Conservation (phyloP, 2,888 invertebrate genomes). For the Ypsolopha scabrella region DNA sequence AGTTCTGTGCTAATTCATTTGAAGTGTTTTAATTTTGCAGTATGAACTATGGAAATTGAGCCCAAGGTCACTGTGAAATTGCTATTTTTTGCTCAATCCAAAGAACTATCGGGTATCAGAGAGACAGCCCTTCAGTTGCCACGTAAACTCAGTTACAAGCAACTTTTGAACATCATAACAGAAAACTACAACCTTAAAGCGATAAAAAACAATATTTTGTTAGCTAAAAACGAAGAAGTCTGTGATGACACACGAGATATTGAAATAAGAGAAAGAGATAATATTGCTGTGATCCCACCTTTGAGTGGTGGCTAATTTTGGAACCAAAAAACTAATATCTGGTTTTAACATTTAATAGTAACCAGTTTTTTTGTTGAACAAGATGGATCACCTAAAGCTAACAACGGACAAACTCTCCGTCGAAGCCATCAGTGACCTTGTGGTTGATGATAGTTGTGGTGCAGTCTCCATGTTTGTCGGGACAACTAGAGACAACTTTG, state of each 20-base stretch:
- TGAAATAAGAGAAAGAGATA: slow-evolving; percentile 76
- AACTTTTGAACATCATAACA: slow-evolving; percentile 73
- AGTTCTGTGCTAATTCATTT: too few species aligned
- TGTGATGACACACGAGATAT: slow-evolving; percentile 67
- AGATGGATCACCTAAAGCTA: slow-evolving; percentile 79
- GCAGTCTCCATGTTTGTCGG: slow-evolving; percentile 93
- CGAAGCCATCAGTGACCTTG: slow-evolving; percentile 74
- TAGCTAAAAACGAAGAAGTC: slow-evolving; percentile 89
- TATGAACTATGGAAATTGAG: slow-evolving; percentile 58
- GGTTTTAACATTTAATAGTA: background rate
- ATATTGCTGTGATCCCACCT: slow-evolving; percentile 93
- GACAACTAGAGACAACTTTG: slow-evolving; percentile 87
- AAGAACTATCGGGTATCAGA: slow-evolving; percentile 80
- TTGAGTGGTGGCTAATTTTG: slow-evolving; percentile 86
- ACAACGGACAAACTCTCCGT: slow-evolving; percentile 75
- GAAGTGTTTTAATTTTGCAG: slow-evolving; percentile 20
- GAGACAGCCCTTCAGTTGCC: slow-evolving; percentile 67
- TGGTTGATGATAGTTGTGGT: slow-evolving; percentile 81
- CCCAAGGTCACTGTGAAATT: slow-evolving; percentile 72
- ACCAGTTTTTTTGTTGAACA: slow-evolving; percentile 2
- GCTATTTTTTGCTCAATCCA: slow-evolving; percentile 91
- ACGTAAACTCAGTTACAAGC: slow-evolving; percentile 59
- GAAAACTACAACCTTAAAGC: slow-evolving; percentile 73
- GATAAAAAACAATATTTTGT: slow-evolving; percentile 77
- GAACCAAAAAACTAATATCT: background rate